A percentile compares a stretch with the other conserved stretches of the same genome.
Conservation (phyloP, 2,797 vertebrate species). For the Glossophaga mutica region DNA sequence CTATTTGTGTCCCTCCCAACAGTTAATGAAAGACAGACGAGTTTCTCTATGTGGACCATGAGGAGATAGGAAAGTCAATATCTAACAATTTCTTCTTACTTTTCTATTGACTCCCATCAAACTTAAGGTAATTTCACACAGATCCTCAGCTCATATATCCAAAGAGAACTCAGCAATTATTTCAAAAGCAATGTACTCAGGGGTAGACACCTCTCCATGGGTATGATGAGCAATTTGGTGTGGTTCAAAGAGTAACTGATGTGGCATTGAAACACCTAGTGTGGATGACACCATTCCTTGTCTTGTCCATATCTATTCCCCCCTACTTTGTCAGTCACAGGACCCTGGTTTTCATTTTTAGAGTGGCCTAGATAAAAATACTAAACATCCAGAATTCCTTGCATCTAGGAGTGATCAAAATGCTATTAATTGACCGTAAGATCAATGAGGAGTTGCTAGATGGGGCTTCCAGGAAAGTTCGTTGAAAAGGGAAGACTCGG, state of each 20-base stretch:
- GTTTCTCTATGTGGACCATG: background rate
- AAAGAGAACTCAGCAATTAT: background rate
- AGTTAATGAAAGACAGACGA: background rate
- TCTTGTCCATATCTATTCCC: background rate
- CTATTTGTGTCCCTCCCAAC: background rate
- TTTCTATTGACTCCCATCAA: background rate
- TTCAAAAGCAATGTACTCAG: background rate
- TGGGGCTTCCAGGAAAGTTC: background rate
- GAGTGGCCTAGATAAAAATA: background rate
- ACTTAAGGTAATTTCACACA: background rate
- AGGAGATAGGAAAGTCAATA: background rate
- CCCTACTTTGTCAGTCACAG: background rate
- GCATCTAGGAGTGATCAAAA: background rate
- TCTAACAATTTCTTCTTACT: background rate
- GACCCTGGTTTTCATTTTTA: background rate
- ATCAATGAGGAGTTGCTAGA: background rate
- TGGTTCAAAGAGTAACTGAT: background rate
- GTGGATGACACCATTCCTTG: too few relatives aligned
- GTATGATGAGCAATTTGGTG: background rate
- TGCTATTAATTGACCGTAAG: background rate
- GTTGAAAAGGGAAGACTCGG: background rate
- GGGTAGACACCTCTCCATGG: background rate
- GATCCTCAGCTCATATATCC: background rate
- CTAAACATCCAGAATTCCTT: background rate
- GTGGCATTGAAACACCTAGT: background rate